A percentile compares a stretch with the other conserved stretches of the same genome.
phyloP scores from a whole-genome alignment of 2,113 vertebrate genomes.

The Spermophilus dauricus region DNA sequence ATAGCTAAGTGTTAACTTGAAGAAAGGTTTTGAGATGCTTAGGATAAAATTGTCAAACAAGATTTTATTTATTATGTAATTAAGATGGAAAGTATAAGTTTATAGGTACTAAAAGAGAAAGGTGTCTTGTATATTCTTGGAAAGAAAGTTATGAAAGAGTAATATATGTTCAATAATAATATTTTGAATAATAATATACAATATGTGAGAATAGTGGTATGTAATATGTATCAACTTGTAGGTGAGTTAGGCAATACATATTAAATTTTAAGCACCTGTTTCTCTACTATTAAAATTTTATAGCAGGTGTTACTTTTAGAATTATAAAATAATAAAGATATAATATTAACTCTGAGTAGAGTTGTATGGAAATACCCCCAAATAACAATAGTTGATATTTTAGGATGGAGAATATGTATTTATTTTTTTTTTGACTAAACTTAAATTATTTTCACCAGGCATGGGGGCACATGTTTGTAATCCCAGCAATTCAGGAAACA shows the following conservation, averaged over 20 bases:
- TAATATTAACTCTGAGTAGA: not conserved
- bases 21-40: constrained; percentile 5
- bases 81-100: constrained; percentile 25
- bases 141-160: not conserved
- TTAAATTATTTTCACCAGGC: not conserved
- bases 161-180: not conserved
- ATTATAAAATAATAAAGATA: constrained; percentile 1
- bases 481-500: too few relatives aligned
- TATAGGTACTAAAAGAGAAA: not conserved
- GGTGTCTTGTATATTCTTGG: not conserved
- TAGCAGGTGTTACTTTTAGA: not conserved
- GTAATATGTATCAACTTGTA: not conserved
- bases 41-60: not conserved
- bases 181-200: constrained; percentile 5
- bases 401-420: not conserved
- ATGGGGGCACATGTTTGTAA: too few relatives aligned
- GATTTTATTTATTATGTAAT: constrained; percentile 1
- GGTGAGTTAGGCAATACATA: not conserved
- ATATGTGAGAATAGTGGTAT: not conserved
- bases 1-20: not conserved
- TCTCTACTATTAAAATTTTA: constrained; percentile 8
- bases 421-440: not conserved
- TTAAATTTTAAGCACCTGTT: not conserved
- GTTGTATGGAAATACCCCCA: not conserved
- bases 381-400: not conserved